Evolutionary conservation across 2,113 vertebrate genomes (phyloP).

Genomic region (Sturnira hondurensis): DNA sequence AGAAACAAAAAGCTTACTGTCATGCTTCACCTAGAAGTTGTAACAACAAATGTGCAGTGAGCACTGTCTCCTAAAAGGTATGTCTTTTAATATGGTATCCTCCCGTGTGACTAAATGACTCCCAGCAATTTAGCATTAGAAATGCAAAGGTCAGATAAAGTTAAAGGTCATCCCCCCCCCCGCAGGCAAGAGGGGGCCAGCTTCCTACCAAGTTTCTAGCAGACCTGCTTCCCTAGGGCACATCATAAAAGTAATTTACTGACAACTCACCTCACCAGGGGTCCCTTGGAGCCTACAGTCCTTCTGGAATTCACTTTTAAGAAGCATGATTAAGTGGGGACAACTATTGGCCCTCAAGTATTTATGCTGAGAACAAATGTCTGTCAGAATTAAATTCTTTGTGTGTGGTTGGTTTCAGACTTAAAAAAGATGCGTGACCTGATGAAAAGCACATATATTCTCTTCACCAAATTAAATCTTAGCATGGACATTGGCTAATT

Average conservation of each 20-base stretch:
- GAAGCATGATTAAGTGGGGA: constrained; percentile 73
- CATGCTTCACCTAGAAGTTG: background rate
- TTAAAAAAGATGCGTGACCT: constrained; percentile 75
- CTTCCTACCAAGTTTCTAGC: constrained; percentile 38
- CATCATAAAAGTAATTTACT: constrained; percentile 77
- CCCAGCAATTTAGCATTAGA: constrained; percentile 53
- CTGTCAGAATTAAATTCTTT: constrained; percentile 73
- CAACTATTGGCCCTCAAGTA: constrained; percentile 61
- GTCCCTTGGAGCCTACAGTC: constrained; percentile 66
- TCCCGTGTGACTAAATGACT: constrained; percentile 43
- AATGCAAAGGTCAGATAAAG: constrained; percentile 65
- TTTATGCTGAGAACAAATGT: constrained; percentile 73
- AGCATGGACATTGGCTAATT: constrained; percentile 79
- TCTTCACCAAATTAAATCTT: constrained; percentile 81
- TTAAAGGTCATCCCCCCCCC: constrained; percentile 63
- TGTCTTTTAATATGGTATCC: background rate
- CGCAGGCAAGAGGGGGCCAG: constrained; percentile 47
- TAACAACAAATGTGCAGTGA: background rate
- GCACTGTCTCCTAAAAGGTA: background rate
- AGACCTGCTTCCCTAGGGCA: constrained; percentile 61
- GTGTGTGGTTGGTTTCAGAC: constrained; percentile 70
- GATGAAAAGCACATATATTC: constrained; percentile 80
- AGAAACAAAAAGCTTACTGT: constrained; percentile 23
- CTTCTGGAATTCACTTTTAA: constrained; percentile 77
- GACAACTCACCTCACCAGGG: constrained; percentile 75